Percentiles rank a stretch among this genome's conserved stretches.
These are phyloP conservation scores for Anthoscopus minutus DNA, from an alignment of 2,113 vertebrate species.

Conservation along the genomic window DNA sequence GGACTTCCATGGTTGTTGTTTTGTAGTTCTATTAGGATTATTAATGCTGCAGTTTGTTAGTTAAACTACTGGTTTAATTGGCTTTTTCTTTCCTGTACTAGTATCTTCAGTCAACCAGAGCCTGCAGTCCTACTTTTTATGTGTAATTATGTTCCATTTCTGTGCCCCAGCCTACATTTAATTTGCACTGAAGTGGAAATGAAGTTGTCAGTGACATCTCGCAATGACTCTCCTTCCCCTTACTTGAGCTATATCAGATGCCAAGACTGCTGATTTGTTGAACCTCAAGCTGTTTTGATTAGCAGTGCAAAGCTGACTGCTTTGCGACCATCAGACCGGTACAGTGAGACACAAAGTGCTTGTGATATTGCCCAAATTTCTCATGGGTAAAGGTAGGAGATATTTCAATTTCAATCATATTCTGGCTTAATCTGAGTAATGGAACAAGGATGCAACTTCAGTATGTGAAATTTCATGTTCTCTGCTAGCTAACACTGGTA, in stretches of 20 bases:
- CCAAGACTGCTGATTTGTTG: slow-evolving; percentile 27
- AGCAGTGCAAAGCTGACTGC: neutral
- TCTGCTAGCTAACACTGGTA: neutral
- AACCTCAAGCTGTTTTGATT: slow-evolving; percentile 28
- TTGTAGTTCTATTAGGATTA: neutral
- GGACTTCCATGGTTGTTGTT: neutral
- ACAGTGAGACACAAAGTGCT: neutral
- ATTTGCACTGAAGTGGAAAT: slow-evolving; percentile 32
- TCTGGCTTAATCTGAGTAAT: neutral
- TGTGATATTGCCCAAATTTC: neutral
- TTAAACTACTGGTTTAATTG: neutral
- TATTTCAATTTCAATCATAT: neutral
- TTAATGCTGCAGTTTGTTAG: neutral
- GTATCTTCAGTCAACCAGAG: neutral
- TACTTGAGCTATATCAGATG: slow-evolving; percentile 19
- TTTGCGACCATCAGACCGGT: neutral
- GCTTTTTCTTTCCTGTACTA: neutral
- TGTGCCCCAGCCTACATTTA: slow-evolving; percentile 12
- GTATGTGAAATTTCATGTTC: neutral
- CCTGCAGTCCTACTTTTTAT: neutral
- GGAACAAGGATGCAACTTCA: neutral
- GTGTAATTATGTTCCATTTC: neutral
- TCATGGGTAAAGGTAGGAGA: slow-evolving; percentile 25
- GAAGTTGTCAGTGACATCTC: slow-evolving; percentile 8
- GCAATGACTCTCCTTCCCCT: slow-evolving; percentile 8